These are phyloP conservation scores for Thymelicus lineola DNA, from an alignment of 2,888 invertebrate species.

Conservation along the genomic window DNA sequence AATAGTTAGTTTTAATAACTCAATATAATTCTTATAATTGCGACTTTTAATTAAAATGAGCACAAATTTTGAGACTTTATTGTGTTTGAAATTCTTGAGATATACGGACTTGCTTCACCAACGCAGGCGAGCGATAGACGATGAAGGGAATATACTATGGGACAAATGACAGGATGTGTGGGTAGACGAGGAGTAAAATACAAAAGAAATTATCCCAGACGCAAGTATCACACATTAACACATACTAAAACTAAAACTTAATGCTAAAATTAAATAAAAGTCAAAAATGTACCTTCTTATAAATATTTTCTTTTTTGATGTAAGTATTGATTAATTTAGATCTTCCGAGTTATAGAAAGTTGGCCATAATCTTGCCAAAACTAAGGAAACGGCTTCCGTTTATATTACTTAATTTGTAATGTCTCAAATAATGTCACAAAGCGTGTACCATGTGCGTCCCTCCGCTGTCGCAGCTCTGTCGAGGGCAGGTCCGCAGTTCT, in stretches of 20 bases:
- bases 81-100: not conserved
- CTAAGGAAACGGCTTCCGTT: too few relatives aligned
- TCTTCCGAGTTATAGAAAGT: not conserved
- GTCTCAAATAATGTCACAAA: not conserved
- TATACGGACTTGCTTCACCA: not conserved
- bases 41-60: not conserved
- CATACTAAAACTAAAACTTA: too few relatives aligned
- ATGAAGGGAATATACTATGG: too few relatives aligned
- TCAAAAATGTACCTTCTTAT: too few relatives aligned
- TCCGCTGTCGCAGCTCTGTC: not conserved
- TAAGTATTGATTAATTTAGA: not conserved
- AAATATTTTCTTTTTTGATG: too few relatives aligned
- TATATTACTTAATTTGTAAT: not conserved
- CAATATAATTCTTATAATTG: not conserved
- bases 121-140: not conserved
- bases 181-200: too few relatives aligned
- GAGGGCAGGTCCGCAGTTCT: not conserved
- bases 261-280: too few relatives aligned
- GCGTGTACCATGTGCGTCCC: too few relatives aligned
- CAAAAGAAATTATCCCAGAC: too few relatives aligned
- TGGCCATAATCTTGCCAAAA: constrained; percentile 3
- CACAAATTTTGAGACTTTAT: not conserved
- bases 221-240: too few relatives aligned
- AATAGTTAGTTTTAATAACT: constrained; percentile 43
- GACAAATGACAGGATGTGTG: too few relatives aligned